Percentiles rank a stretch among this genome's conserved stretches.
phyloP scores from a whole-genome alignment of 2,797 vertebrate genomes.

The Poeciliopsis infans region DNA sequence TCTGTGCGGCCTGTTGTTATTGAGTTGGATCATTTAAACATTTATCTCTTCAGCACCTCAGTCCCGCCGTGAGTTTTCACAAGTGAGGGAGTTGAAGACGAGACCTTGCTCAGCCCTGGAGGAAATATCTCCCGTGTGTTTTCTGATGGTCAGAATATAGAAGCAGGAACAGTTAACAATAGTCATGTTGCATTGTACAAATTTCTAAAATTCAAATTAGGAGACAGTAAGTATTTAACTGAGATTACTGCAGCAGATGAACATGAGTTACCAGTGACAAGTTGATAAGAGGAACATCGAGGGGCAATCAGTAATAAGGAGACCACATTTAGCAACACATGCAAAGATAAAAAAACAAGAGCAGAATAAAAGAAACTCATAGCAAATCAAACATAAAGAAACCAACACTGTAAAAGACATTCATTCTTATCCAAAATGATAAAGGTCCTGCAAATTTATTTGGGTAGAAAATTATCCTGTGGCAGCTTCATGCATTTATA shows the following conservation, averaged over 20 bases:
- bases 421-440: neutral
- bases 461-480: neutral
- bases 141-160: no score
- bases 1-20: no score
- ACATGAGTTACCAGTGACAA: neutral
- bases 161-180: no score
- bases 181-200: neutral
- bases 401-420: neutral
- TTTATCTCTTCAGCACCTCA: no score
- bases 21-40: no score
- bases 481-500: neutral
- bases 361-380: neutral
- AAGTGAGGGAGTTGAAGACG: no score
- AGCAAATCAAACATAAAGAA: neutral
- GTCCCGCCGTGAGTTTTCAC: no score
- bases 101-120: no score
- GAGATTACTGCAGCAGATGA: neutral
- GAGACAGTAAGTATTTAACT: neutral
- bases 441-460: neutral
- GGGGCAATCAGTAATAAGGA: neutral
- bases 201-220: neutral
- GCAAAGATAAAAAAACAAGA: neutral
- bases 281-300: neutral
- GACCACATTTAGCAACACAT: neutral
- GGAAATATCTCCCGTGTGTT: no score